Evolutionary conservation across 2,113 vertebrate genomes (phyloP).

Genomic region (Girardinichthys multiradiatus): DNA sequence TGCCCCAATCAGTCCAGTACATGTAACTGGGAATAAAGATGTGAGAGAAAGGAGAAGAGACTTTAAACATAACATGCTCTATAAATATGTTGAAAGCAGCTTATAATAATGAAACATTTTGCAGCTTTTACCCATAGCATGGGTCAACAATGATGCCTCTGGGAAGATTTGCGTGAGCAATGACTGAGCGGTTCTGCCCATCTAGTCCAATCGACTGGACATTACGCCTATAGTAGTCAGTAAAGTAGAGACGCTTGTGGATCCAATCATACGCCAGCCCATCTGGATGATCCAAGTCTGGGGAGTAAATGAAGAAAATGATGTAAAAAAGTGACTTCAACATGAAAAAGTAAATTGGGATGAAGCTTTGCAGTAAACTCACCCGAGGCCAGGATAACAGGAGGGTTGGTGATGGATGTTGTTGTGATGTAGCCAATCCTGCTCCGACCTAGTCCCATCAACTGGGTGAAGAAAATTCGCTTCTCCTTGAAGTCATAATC

Average conservation of each 20-base stretch:
- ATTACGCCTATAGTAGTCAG: conserved; percentile 85
- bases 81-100: background rate
- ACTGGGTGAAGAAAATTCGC: conserved; percentile 88
- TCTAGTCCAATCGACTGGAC: conserved; percentile 87
- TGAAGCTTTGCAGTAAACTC: conserved; percentile 47
- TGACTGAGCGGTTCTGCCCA: conserved; percentile 84
- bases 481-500: conserved; percentile 87
- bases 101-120: background rate
- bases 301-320: conserved; percentile 4
- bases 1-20: conserved; percentile 81
- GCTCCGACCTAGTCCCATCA: conserved; percentile 73
- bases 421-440: conserved; percentile 86
- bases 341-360: background rate
- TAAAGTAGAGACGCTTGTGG: conserved; percentile 90
- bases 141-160: conserved; percentile 88
- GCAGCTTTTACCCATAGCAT: conserved; percentile 87
- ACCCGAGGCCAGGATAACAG: conserved; percentile 84
- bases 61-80: background rate
- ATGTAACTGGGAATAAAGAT: conserved; percentile 66
- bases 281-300: conserved; percentile 86
- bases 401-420: conserved; percentile 70
- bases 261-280: conserved; percentile 95
- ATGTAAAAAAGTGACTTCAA: background rate
- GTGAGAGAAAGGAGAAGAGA: background rate
- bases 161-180: conserved; percentile 84